Percentiles rank a stretch among this genome's conserved stretches.
Conservation (phyloP, 2,797 vertebrate genomes). For the Neomorphus geoffroyi region DNA sequence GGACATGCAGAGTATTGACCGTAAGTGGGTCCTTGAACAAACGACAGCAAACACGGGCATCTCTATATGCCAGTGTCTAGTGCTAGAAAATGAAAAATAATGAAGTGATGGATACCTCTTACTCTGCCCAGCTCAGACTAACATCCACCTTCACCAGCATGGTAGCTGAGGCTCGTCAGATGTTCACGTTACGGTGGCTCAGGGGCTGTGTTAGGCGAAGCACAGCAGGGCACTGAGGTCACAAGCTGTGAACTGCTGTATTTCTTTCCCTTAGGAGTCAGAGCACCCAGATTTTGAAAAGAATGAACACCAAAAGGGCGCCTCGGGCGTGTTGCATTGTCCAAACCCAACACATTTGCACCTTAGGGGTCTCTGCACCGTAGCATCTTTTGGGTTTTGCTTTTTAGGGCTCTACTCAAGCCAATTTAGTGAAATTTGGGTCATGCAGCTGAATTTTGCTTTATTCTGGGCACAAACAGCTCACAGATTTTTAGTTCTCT, state of each 20-base stretch:
- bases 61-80: neutral
- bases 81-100: neutral
- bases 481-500: neutral
- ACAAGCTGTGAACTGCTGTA: neutral
- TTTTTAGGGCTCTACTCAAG: neutral
- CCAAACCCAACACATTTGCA: neutral
- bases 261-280: neutral
- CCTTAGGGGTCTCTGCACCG: neutral
- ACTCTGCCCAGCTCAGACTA: neutral
- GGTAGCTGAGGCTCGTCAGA: too few species aligned
- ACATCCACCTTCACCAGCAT: neutral
- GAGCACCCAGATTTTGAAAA: neutral
- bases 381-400: neutral
- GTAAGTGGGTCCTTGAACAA: neutral
- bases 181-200: neutral
- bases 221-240: neutral
- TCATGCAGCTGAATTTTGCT: neutral
- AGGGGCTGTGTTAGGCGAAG: neutral
- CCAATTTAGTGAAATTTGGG: neutral
- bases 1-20: neutral
- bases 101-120: neutral
- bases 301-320: rapidly evolving
- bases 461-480: neutral
- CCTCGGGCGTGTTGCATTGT: neutral
- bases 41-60: neutral